phyloP scores from a whole-genome alignment of 2,888 invertebrate genomes.

The Drosophila picticornis region DNA sequence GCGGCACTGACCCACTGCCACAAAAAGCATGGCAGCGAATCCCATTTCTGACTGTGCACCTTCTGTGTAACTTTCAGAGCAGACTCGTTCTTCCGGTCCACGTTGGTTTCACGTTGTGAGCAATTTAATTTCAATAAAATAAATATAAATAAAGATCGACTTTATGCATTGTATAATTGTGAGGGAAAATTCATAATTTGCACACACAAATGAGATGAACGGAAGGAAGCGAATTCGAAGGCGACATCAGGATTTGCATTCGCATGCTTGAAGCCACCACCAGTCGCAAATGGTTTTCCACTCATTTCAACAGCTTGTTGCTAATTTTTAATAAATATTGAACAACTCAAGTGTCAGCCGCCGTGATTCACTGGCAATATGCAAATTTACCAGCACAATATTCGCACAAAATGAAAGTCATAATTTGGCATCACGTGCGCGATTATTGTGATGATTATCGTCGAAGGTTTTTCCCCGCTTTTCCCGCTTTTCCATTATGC shows the following conservation, averaged over 20 bases:
- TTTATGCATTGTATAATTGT: slow-evolving; percentile 26
- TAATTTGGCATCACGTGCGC: slow-evolving; percentile 72
- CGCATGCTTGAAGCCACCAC: background rate
- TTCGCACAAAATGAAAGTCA: slow-evolving; percentile 67
- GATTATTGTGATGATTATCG: slow-evolving; percentile 72
- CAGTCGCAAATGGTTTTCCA: slow-evolving; percentile 24
- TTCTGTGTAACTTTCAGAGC: slow-evolving; percentile 9
- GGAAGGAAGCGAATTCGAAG: slow-evolving; percentile 56
- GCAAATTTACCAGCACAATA: slow-evolving; percentile 68
- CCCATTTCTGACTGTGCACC: slow-evolving; percentile 11
- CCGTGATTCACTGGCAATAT: slow-evolving; percentile 41
- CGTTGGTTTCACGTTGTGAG: slow-evolving; percentile 20
- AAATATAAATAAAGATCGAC: slow-evolving; percentile 5
- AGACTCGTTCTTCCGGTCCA: slow-evolving; percentile 25
- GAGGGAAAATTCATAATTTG: slow-evolving; percentile 45
- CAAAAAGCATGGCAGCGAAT: slow-evolving; percentile 2
- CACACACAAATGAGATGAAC: slow-evolving; percentile 59
- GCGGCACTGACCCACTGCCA: slow-evolving; percentile 67
- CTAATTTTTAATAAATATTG: slow-evolving; percentile 80
- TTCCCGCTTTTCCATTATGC: slow-evolving; percentile 43
- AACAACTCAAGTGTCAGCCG: slow-evolving; percentile 45
- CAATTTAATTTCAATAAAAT: slow-evolving; percentile 40
- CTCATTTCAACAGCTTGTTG: slow-evolving; percentile 70
- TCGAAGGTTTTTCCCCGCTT: slow-evolving; percentile 28
- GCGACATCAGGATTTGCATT: slow-evolving; percentile 26